Evolutionary conservation across 2,113 vertebrate species (phyloP), one percentile per base, ranked within the genome.

Genomic region (Rhipidura dahli): DNA sequence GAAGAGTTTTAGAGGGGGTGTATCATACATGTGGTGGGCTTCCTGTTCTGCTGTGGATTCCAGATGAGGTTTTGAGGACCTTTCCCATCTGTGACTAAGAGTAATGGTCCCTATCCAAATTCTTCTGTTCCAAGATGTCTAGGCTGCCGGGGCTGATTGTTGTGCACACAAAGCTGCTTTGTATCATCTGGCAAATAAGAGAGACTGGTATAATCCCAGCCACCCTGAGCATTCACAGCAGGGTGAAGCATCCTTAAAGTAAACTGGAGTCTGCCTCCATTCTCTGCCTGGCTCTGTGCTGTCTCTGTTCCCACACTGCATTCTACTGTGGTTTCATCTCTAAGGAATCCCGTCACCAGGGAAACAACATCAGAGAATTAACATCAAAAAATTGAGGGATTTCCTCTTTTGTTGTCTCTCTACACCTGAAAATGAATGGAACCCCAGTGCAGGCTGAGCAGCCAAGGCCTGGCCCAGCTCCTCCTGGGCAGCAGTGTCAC

Each of bases 161-260:
- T 69, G 82, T 63, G 71, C 42, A 56, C 64, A 88, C 65, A 93
- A 68, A 93, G 93, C 79, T 86, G 82, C 93, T 94, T 90, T 94
- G 76, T 91, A 37, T 91, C 82, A 54, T 93, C 56, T 94, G 90
- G 72, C 72, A 86, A 93, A 70, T 70, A 66, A 49, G 83, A 94
- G 90, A 90, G 83, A 26, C 79, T 86, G 75, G 79, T 90, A n/a
- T 42, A 78, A 92, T 91, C 77, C 68, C 61, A 33, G 39, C 40
- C 44, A n/a, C 88, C 72, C 73, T 61, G 64, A 88, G 80, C 72
- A 87, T 93, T 96, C 93, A 83, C 27, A 86, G 82, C 54, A 88
- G 79, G 68, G 70, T 94, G 92, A 88, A 86, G 56, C 92, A 94
- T 93, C 95, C 88, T 91, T 90, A 73, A 94, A 95, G 94, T 94